Base-by-base conservation (phyloP, 2,797 vertebrate genomes). In the Antrozous pallidus region DNA sequence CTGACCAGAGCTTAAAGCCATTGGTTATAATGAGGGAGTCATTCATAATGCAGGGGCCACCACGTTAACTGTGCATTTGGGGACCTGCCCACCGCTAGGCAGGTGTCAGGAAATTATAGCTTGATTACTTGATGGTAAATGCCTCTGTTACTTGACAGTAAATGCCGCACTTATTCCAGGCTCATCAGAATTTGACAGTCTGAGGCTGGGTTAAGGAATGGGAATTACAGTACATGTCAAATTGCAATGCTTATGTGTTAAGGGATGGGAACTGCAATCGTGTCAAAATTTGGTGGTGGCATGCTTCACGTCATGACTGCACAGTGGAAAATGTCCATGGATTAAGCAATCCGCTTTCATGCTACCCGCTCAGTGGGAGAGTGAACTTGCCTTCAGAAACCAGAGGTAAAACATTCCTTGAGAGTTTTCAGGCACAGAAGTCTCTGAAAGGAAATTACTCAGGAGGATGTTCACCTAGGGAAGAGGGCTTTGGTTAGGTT, bases 91-190 rank as follows among this genome's bases (percentile, higher is more conserved):
- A 33, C 49, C 8, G 33, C 3, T 1, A 92, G 42, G 49, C 42
- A 73, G 95, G 86, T 51, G 33, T 86, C 12, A 63, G 88, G 70
- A 94, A 95, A 80, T 28, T 38, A 86, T 2, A 58, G 42, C 63
- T 74, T 56, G 54, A 93, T 61, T 61, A 61, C 28, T 61, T 16
- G 58, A 31, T 1, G 58, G 58, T 7, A 26, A 16, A 7, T 3
- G 17, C 36, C 63, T 65, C 63, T 67, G 17, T 70, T 69, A 42
- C 63, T 70, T 78, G 65, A 83, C 47, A 56, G 42, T 51, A 78
- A 88, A 81, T 47, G 26, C 56, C 67, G 91, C 28, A 0, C 77
- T 74, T 65, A 54, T 88, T 45, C 73, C 38, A 73, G 83, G 56
- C 63, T 51, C 73, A 42, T 82, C 58, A 71, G 54, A 80, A 75